Base-by-base conservation (phyloP, 2,113 vertebrate species). In the Lates calcarifer region DNA sequence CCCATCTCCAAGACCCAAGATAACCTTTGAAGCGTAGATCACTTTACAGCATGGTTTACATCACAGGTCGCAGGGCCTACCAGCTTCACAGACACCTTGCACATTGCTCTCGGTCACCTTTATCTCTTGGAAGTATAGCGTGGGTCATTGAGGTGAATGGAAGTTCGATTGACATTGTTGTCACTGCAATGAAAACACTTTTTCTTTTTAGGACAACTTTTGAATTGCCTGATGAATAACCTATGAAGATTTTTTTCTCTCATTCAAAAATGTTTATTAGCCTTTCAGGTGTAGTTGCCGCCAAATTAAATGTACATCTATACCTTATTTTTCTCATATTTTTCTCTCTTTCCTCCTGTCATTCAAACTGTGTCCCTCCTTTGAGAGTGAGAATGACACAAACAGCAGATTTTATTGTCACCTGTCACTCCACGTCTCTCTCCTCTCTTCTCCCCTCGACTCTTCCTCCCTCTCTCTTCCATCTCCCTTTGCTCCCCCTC, bases 11-110 rank as follows among this genome's bases (percentile, higher is more conserved):
- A 87, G 85, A 90, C 90, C 90, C 85, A 41, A 65, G 79, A 86
- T 90, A 79, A 89, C 89, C 90, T 91, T 75, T 81, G 77, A 45
- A 53, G 66, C 81, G 14, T 81, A 70, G 83, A 91, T 91, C 86
- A 85, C 78, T 90, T 92, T 87, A 80, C 86, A 75, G 57, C 65
- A 33, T 24, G 70, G 63, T 90, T 84, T 79, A 83, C 65, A 68
- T 90, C 74, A 49, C n/a, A 55, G 69, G 55, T 62, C 35, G 51
- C 66, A 22, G 62, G 79, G 73, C 55, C 28, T 43, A 29, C 39
- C 63, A 49, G 60, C 78, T 51, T 55, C 74, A 39, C 15, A 47
- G 82, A 72, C 5, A 58, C 57, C 39, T 9, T 45, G 63, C 35
- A 31, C 65, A 56, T 65, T 35, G 53, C 57, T 71, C 31, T 20